A percentile compares a stretch with the other conserved stretches of the same genome.
phyloP scores from a whole-genome alignment of 35 echinoderm and acorn worm species.

The Heliocidaris tuberculata region DNA sequence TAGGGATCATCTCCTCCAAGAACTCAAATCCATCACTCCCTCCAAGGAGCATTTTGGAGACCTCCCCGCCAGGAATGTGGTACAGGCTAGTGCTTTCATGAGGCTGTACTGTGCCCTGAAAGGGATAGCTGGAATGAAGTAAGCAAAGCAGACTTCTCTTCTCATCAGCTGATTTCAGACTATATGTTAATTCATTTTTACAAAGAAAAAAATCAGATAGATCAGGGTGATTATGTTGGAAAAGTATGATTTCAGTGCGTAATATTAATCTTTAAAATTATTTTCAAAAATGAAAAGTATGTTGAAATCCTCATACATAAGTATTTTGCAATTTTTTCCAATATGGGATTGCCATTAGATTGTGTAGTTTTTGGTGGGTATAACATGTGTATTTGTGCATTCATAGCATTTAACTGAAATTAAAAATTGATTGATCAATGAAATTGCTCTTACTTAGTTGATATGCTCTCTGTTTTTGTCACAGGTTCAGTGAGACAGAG shows the following conservation, averaged over 20 bases:
- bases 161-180: no score
- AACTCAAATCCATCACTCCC: slow-evolving; percentile 79
- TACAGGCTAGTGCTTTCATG: slow-evolving; percentile 95
- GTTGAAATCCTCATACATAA: no score
- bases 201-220: no score
- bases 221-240: neutral
- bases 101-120: slow-evolving; percentile 96
- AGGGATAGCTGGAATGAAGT: slow-evolving; percentile 96
- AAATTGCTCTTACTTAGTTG: neutral
- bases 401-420: neutral
- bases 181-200: no score
- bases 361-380: neutral
- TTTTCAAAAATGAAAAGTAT: no score
- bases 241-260: neutral
- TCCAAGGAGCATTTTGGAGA: slow-evolving; percentile 69
- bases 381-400: neutral
- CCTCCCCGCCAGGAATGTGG: slow-evolving; percentile 78
- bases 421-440: neutral
- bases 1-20: slow-evolving; percentile 69
- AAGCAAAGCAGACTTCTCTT: slow-evolving; percentile 34
- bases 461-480: neutral
- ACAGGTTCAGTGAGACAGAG: slow-evolving; percentile 78
- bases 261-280: no score
- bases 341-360: no score
- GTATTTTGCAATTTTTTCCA: no score